Evolutionary conservation across 2,113 vertebrate genomes (phyloP).

Genomic region (Hylia prasina): DNA sequence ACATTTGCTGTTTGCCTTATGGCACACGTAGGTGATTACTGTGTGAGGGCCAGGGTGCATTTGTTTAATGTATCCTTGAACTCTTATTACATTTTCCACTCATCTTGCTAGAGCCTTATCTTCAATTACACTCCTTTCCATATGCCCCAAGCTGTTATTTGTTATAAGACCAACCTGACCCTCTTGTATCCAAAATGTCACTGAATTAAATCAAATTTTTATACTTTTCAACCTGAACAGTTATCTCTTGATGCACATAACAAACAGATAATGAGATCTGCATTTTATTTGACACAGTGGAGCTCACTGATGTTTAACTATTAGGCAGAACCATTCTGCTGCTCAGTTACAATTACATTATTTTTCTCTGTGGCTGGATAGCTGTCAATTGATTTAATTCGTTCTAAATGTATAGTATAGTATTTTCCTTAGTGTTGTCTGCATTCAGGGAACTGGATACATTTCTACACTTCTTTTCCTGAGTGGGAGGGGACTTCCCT

Average conservation of each 20-base stretch:
- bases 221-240: constrained; percentile 44
- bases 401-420: neutral
- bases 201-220: constrained; percentile 60
- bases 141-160: constrained; percentile 27
- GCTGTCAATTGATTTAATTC: neutral
- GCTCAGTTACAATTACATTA: neutral
- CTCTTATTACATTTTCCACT: constrained; percentile 37
- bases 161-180: constrained; percentile 19
- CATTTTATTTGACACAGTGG: constrained; percentile 57
- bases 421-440: neutral
- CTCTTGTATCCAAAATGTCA: constrained; percentile 36
- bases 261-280: constrained; percentile 65
- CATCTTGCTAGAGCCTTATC: constrained; percentile 48
- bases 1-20: constrained; percentile 43
- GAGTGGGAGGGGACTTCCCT: neutral
- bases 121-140: constrained; percentile 38
- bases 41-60: neutral
- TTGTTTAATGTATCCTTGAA: constrained; percentile 49
- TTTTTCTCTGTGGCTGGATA: neutral
- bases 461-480: neutral
- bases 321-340: constrained; percentile 30
- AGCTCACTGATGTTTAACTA: constrained; percentile 1
- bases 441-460: neutral
- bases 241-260: constrained; percentile 56
- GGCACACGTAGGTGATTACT: constrained; percentile 10